Base-by-base conservation (phyloP, 2,113 vertebrate species). In the Antennarius striatus region DNA sequence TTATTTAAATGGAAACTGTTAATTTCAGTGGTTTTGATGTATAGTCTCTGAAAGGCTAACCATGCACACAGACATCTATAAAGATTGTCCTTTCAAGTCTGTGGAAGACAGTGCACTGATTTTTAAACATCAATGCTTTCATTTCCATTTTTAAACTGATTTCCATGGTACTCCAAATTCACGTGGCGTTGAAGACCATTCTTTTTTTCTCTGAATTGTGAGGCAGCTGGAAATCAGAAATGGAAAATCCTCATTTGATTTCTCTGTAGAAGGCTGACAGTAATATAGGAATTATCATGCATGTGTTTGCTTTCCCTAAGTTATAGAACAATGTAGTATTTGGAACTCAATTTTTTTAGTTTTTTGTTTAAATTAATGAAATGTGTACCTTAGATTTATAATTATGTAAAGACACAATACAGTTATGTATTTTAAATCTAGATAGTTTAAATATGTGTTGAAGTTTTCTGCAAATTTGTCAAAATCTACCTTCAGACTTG, bases 1-100 rank as follows among this genome's bases (percentile, higher is more conserved):
- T 83, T 84, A 79, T 83, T 86, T 79, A 79, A 80, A 86, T 79
- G 7, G 46, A 65, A 28, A 61, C 28, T 52, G 61, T 46, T 79
- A 55, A 48, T 42, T 46, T 67, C 30, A 40, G 48, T 66, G 50
- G 46, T 40, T 5, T 67, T 58, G 61, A 82, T 64, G 28, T 58
- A 76, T 61, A 10, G 16, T 36, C 32, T 36, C 32, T 36, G 32
- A 7, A 36, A 36, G 32, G 32, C 32, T 36, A 36, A 36, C 32
- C 42, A 43, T 12, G 10, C 42, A 43, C 6, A 43, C 42, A 54
- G 58, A 75, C 43, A 58, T 65, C 22, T 71, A 5, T 54, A 22
- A 67, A 79, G 60, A 52, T 46, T 63, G 61, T 71, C 17, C 49
- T 63, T 57, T 71, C 28, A 62, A 28, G 13, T 55, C 36, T 54